Base-by-base conservation (phyloP, 2,113 vertebrate genomes). In the Bungarus multicinctus region DNA sequence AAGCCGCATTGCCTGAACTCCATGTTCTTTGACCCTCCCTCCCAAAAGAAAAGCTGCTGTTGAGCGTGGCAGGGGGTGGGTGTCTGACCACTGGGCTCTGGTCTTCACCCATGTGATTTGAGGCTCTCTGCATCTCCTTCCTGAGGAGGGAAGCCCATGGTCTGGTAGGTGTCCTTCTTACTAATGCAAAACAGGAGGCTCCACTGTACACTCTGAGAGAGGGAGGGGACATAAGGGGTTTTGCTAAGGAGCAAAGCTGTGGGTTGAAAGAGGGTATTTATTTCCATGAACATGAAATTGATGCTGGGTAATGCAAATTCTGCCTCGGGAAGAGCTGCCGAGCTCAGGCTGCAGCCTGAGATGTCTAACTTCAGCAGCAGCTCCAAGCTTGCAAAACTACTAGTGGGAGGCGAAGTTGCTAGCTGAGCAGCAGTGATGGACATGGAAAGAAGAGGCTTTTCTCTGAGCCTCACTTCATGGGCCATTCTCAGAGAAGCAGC, bases 1-100 rank as follows among this genome's bases (percentile, higher is more conserved):
- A 98, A 96, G 98, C 81, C 54, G 1, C 53, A 85, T 0, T 64
- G 39, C 3, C 52, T n/a, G 30, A 23, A n/a, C 9, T 34, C n/a
- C 50, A 3, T 27, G 23, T 45, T 12, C 11, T 39, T 45, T 27
- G 23, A 23, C 8, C 1, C 3, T 4, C 18, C 2, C 88, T 50
- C 0, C 1, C 43, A 9, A 5, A 14, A 47, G 14, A 10, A 34
- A 3, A 43, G 10, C 43, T 52, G 85, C 30, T 25, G 85, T 25
- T 23, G 16, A 11, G 45, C 50, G 4, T 5, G 45, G 85, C 43
- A 20, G 11, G 23, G 4, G 69, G 20, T 3, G 39, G 4, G n/a
- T 11, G 39, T 10, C 43, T 45, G 43, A 23, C 34, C 39, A 45
- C 3, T 5, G 64, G 64, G 30, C 60, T 69, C 64, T 69, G 60